Conservation (phyloP, 2,113 vertebrate genomes). For the Jaculus jaculus region DNA sequence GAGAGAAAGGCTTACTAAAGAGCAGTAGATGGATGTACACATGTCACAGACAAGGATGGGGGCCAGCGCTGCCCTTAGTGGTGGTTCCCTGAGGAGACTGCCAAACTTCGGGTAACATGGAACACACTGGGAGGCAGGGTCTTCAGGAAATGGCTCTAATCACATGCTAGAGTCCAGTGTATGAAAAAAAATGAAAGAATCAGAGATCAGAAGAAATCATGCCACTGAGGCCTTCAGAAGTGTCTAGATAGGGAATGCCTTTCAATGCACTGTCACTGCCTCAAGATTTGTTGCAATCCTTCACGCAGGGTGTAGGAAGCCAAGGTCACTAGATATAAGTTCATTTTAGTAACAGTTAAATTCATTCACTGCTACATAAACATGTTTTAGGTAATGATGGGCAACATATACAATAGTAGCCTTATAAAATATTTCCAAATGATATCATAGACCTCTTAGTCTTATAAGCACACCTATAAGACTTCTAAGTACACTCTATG, state of each 20-base stretch:
- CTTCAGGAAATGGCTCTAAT: neutral
- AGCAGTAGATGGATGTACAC: neutral
- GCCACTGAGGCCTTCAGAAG: neutral
- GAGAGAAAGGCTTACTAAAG: neutral
- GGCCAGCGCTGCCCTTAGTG: neutral
- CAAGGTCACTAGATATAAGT: neutral
- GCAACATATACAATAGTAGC: neutral
- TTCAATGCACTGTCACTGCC: neutral
- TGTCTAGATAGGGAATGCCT: neutral
- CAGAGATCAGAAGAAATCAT: neutral
- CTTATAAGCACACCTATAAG: neutral
- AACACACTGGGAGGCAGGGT: neutral
- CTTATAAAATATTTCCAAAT: neutral
- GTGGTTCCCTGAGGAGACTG: neutral
- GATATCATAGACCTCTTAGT: neutral
- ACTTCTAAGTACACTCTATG: neutral
- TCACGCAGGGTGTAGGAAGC: neutral
- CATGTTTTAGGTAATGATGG: too few relatives aligned
- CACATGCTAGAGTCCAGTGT: neutral
- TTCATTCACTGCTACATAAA: neutral
- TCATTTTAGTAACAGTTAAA: neutral
- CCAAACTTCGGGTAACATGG: neutral
- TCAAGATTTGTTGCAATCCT: neutral
- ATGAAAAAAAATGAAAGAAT: neutral
- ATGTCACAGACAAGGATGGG: too few relatives aligned